A percentile compares a stretch with the other conserved stretches of the same genome.
Conservation (phyloP, 2,113 vertebrate genomes). For the Puntigrus tetrazona region DNA sequence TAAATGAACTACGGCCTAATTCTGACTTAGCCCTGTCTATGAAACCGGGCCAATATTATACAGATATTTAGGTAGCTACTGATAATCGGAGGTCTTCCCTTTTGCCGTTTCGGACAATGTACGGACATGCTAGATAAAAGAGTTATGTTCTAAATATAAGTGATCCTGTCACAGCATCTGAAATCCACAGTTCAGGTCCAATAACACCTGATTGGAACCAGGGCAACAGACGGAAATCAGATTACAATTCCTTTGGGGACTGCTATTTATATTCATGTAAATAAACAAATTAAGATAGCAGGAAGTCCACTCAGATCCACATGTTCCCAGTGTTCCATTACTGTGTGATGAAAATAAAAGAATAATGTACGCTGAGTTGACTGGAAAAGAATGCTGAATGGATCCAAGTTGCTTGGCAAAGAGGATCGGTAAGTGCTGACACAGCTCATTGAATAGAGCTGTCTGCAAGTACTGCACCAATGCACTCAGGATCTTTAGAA, state of each 20-base stretch:
- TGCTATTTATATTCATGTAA: slow-evolving; percentile 65
- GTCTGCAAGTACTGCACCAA: slow-evolving; percentile 10
- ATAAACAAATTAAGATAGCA: slow-evolving; percentile 69
- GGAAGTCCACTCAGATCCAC: slow-evolving; percentile 60
- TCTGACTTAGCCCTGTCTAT: too few relatives aligned
- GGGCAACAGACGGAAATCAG: slow-evolving; percentile 47
- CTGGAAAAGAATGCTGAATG: slow-evolving; percentile 9
- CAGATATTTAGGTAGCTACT: neutral
- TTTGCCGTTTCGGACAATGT: neutral
- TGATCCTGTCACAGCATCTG: slow-evolving; percentile 12
- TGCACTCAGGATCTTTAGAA: neutral
- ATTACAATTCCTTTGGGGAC: slow-evolving; percentile 54
- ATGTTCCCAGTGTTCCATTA: slow-evolving; percentile 50
- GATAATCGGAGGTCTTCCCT: neutral
- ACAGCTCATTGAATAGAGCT: slow-evolving; percentile 2
- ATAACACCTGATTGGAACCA: slow-evolving; percentile 52
- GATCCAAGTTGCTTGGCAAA: slow-evolving; percentile 8
- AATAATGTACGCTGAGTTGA: slow-evolving; percentile 11
- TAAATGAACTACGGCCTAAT: too few relatives aligned
- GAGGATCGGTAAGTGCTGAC: slow-evolving; percentile 33
- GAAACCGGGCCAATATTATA: too few relatives aligned
- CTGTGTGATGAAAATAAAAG: slow-evolving; percentile 21
- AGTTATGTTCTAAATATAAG: neutral
- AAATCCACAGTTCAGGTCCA: slow-evolving; percentile 14
- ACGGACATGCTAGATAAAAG: neutral